Evolutionary conservation across 2,888 invertebrate species (phyloP), one percentile per base, ranked within the genome.

Genomic region (Chelonus formosanus): DNA sequence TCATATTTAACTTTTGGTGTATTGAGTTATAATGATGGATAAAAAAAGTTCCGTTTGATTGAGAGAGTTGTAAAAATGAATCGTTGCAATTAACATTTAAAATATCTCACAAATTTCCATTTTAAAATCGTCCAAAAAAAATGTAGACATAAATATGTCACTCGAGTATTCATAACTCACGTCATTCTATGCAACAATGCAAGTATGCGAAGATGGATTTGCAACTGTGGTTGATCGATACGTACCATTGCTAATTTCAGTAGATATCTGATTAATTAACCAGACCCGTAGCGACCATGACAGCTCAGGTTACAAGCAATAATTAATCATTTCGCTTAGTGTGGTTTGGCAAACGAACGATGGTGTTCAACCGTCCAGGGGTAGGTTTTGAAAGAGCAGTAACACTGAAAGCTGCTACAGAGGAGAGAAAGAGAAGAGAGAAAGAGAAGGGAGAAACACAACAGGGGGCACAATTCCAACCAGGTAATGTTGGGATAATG

Each of bases 191-290:
- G 10, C 53, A 65, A 7, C 31, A 52, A 1, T 52, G 52, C 34
- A 52, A 52, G 34, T 52, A 52, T 32, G 32, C 5, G 32, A 32
- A 52, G 70, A 74, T 74, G 73, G 67, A 73, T 68, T 61, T 43
- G 53, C 69, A 69, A 67, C 71, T 72, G 73, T 62, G 58, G 61
- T 58, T 69, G 72, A 74, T 74, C 70, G 72, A 74, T 67, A 54
- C 59, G 63, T 50, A 48, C 66, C 67, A 63, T 67, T 69, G 71
- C 72, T 74, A 73, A 75, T 75, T 75, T 71, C 70, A 58, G 56
- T 68, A 74, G 78, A 80, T 82, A 83, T 83, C 84, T 82, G 83
- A 83, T 82, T 82, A 83, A 84, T 83, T 82, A 83, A 82, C 80
- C 75, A 67, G 53, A 36, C 57, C 47, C 44, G 52, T 56, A 52